A percentile compares a stretch with the other conserved stretches of the same genome.
Evolutionary conservation across 2,888 invertebrate genomes (phyloP).

Genomic region (Drosophila neonasuta): DNA sequence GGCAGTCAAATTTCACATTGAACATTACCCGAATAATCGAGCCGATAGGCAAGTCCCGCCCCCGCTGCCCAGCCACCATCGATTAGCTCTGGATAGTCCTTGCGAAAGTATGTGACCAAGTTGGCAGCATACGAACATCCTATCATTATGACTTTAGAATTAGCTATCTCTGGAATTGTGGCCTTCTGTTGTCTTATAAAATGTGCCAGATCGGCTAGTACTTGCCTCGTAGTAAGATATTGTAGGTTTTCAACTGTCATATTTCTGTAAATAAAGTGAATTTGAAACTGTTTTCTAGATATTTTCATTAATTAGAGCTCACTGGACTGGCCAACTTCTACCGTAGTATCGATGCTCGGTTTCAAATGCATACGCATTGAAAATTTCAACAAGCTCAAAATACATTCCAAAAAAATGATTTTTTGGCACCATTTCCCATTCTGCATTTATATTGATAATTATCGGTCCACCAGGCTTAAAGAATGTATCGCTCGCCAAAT

Average conservation of each 20-base stretch:
- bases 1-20: not conserved
- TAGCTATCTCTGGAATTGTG: constrained; percentile 13
- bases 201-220: constrained; percentile 46
- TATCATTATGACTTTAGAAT: constrained; percentile 42
- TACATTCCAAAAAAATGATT: constrained; percentile 15
- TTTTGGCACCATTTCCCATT: constrained; percentile 26
- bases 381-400: constrained; percentile 29
- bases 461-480: constrained; percentile 42
- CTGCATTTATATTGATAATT: constrained; percentile 39
- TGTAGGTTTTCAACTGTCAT: constrained; percentile 28
- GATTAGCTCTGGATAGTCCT: constrained; percentile 36
- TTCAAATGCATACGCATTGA: constrained; percentile 85
- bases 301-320: constrained; percentile 7
- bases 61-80: constrained; percentile 38
- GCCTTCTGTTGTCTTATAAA: constrained; percentile 37
- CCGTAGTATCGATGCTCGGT: constrained; percentile 92
- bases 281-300: not conserved
- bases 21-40: constrained; percentile 35
- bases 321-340: constrained; percentile 83
- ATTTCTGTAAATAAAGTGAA: constrained; percentile 5
- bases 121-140: constrained; percentile 46
- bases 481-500: constrained; percentile 15
- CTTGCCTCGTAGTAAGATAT: constrained; percentile 37
- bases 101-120: constrained; percentile 36
- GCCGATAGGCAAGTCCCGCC: constrained; percentile 8